phyloP scores from a whole-genome alignment of 2,113 vertebrate species.

The Pachypanchax playfairii region DNA sequence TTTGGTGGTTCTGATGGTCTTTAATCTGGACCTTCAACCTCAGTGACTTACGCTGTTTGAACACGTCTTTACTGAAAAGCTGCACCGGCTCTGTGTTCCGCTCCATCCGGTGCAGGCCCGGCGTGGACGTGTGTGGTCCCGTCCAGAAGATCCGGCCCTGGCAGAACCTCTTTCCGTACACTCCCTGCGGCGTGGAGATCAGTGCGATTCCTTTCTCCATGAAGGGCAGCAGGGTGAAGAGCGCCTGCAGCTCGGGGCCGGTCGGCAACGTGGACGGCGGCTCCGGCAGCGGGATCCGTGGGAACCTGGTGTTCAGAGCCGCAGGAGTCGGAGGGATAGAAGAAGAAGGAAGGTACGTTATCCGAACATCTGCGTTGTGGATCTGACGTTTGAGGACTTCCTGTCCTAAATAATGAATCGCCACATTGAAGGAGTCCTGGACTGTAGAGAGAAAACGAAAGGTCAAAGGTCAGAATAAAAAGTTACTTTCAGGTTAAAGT shows the following conservation, averaged over 20 bases:
- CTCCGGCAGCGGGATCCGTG: slow-evolving; percentile 69
- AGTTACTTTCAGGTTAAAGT: too few relatives aligned
- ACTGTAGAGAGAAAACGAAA: slow-evolving; percentile 36
- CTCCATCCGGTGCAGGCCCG: slow-evolving; percentile 78
- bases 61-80: slow-evolving; percentile 81
- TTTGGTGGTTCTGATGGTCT: too few relatives aligned
- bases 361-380: slow-evolving; percentile 67
- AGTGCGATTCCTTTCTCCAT: slow-evolving; percentile 83
- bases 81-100: slow-evolving; percentile 67
- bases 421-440: slow-evolving; percentile 78
- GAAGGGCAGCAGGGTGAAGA: slow-evolving; percentile 77
- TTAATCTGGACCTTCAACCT: background rate
- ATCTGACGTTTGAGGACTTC: slow-evolving; percentile 71
- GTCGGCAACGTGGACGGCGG: slow-evolving; percentile 59
- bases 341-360: slow-evolving; percentile 58
- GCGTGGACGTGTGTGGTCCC: slow-evolving; percentile 64
- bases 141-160: slow-evolving; percentile 84
- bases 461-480: background rate
- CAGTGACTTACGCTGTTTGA: slow-evolving; percentile 78
- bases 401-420: slow-evolving; percentile 79
- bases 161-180: slow-evolving; percentile 82
- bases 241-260: slow-evolving; percentile 50
- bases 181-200: slow-evolving; percentile 77
- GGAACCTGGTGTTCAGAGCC: slow-evolving; percentile 36
- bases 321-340: slow-evolving; percentile 50